phyloP scores from a whole-genome alignment of 2,113 vertebrate species.

The Calypte anna region DNA sequence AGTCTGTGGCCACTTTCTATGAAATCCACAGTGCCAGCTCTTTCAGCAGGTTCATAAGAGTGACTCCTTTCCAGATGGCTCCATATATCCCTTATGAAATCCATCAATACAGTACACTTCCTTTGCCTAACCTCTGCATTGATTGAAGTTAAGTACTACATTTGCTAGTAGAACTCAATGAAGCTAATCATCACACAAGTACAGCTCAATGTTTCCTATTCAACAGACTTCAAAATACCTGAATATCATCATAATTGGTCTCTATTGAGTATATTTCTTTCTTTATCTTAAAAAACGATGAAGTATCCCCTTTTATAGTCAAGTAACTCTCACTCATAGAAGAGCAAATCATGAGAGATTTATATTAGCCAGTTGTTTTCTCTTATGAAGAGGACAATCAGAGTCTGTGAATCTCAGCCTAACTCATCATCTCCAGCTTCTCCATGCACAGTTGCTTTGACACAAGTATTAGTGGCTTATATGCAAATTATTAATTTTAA shows the following conservation, averaged over 20 bases:
- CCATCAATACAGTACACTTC: slow-evolving; percentile 66
- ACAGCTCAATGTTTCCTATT: slow-evolving; percentile 63
- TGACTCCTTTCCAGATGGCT: slow-evolving; percentile 38
- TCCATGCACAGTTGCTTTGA: not conserved
- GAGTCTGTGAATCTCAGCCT: not conserved
- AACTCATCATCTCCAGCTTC: not conserved
- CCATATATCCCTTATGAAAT: slow-evolving; percentile 48
- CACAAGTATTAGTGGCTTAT: not conserved
- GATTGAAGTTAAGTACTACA: slow-evolving; percentile 74
- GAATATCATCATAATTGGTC: slow-evolving; percentile 70
- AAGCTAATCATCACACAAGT: slow-evolving; percentile 72
- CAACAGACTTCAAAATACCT: slow-evolving; percentile 66
- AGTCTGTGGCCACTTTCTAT: slow-evolving; percentile 47
- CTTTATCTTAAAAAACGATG: slow-evolving; percentile 28
- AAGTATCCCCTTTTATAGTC: slow-evolving; percentile 19
- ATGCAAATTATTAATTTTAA: slow-evolving; percentile 31
- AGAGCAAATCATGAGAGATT: slow-evolving; percentile 48
- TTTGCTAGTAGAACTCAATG: slow-evolving; percentile 75
- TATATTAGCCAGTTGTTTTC: not conserved
- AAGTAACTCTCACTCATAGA: not conserved
- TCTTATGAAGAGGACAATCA: not conserved
- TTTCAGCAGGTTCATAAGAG: slow-evolving; percentile 13
- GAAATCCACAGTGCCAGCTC: slow-evolving; percentile 31
- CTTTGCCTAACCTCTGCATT: slow-evolving; percentile 60
- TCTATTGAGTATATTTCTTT: slow-evolving; percentile 45